Evolutionary conservation across 2,888 invertebrate genomes (phyloP).

Genomic region (Monopis laevigella): DNA sequence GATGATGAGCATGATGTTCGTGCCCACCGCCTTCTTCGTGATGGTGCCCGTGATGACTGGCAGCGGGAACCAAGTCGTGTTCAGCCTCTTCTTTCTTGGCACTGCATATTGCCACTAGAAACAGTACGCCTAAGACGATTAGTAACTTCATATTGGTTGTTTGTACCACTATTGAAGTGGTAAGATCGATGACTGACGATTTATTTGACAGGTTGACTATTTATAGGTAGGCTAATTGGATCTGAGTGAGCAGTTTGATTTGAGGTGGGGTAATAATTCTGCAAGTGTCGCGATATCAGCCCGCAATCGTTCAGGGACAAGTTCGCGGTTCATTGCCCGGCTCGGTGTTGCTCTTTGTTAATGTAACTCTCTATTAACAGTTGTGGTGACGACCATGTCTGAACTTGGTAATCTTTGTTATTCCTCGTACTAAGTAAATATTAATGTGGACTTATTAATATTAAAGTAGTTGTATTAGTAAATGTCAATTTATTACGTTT

Average conservation of each 20-base stretch:
- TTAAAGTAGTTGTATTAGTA: no score
- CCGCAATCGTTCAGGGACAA: constrained; percentile 36
- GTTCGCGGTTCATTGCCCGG: constrained; percentile 24
- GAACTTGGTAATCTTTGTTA: no score
- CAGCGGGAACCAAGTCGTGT: constrained; percentile 46
- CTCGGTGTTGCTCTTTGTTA: constrained; percentile 38
- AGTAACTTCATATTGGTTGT: constrained; percentile 37
- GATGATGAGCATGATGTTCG: constrained; percentile 52
- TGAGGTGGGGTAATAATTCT: constrained; percentile 49
- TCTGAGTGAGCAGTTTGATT: neutral
- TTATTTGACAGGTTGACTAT: constrained; percentile 32
- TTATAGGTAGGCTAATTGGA: constrained; percentile 38
- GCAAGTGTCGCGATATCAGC: constrained; percentile 32
- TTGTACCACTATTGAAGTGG: constrained; percentile 3
- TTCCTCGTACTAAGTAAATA: no score
- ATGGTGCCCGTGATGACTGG: constrained; percentile 40
- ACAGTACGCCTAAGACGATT: constrained; percentile 41
- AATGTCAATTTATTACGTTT: no score
- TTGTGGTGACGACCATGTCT: no score
- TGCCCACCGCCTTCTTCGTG: constrained; percentile 53
- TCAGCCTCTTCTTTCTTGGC: constrained; percentile 39
- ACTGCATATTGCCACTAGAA: constrained; percentile 44
- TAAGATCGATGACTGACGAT: constrained; percentile 5
- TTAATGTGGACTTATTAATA: no score
- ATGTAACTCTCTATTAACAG: constrained; percentile 19